These are phyloP conservation scores for Pterocles gutturalis DNA, from an alignment of 2,113 vertebrate genomes.

Conservation along the genomic window DNA sequence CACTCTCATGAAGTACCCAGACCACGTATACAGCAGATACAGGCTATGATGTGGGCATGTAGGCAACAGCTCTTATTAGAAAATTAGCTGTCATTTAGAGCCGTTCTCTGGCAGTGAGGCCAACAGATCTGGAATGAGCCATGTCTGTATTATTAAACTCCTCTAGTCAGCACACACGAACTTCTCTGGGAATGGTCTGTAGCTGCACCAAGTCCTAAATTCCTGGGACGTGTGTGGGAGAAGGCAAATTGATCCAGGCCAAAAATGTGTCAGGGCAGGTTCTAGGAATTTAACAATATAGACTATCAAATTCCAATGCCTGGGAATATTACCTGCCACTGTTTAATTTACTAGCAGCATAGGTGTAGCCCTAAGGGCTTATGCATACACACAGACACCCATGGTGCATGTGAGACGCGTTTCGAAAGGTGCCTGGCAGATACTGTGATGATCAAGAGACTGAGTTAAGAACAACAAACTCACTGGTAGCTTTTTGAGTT, in stretches of 20 bases:
- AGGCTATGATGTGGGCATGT: background rate
- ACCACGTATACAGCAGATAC: background rate
- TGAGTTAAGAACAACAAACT: background rate
- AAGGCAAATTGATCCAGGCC: conserved; percentile 35
- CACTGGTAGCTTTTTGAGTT: background rate
- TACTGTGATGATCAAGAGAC: background rate
- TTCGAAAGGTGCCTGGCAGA: conserved; percentile 17
- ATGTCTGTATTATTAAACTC: background rate
- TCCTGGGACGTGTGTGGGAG: conserved; percentile 41
- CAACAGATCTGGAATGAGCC: conserved; percentile 1
- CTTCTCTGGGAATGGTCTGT: conserved; percentile 9
- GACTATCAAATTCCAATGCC: conserved; percentile 55
- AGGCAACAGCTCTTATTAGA: background rate
- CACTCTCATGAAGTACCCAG: background rate
- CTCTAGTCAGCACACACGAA: background rate
- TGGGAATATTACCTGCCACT: conserved; percentile 54
- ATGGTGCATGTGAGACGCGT: background rate
- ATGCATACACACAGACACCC: background rate
- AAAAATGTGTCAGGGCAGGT: conserved; percentile 67
- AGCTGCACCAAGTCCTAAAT: background rate
- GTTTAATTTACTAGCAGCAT: conserved; percentile 39
- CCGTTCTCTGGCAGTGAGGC: background rate
- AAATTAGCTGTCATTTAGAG: background rate
- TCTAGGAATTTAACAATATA: conserved; percentile 47
- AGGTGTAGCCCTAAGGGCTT: conserved; percentile 56